Conservation (phyloP, 1,140 invertebrate genomes). For the Chymomyza costata region DNA sequence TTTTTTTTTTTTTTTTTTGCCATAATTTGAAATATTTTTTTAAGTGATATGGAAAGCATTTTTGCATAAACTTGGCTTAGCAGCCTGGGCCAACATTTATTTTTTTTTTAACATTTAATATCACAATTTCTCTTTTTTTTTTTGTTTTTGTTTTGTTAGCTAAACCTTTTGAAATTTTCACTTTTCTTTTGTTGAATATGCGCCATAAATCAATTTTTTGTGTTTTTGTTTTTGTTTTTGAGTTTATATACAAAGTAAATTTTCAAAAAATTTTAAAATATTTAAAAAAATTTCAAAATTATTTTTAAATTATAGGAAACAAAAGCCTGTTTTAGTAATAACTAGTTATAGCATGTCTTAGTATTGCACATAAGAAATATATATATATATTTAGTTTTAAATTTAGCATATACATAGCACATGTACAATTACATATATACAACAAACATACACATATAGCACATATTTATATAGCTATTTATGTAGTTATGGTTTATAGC, state of each 20-base stretch:
- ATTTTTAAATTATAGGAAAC: constrained; percentile 52
- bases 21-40: constrained; percentile 10
- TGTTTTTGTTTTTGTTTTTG: no score
- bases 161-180: constrained; percentile 45
- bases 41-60: constrained; percentile 68
- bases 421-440: constrained; percentile 22
- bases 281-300: constrained; percentile 44
- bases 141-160: constrained; percentile 42
- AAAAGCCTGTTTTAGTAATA: constrained; percentile 45
- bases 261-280: no score
- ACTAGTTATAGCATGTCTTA: constrained; percentile 63
- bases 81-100: constrained; percentile 22
- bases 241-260: no score
- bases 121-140: constrained; percentile 61
- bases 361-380: constrained; percentile 65
- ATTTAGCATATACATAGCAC: constrained; percentile 22
- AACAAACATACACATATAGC: constrained; percentile 18
- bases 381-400: constrained; percentile 31
- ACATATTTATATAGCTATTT: constrained; percentile 36
- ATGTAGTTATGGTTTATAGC: constrained; percentile 30
- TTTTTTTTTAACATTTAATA: constrained; percentile 59
- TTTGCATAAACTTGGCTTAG: constrained; percentile 33
- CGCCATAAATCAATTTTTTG: no score
- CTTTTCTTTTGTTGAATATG: no score
- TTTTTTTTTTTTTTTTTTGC: constrained; percentile 35